phyloP scores from a whole-genome alignment of 2,888 invertebrate species.

The Rhingia rostrata region DNA sequence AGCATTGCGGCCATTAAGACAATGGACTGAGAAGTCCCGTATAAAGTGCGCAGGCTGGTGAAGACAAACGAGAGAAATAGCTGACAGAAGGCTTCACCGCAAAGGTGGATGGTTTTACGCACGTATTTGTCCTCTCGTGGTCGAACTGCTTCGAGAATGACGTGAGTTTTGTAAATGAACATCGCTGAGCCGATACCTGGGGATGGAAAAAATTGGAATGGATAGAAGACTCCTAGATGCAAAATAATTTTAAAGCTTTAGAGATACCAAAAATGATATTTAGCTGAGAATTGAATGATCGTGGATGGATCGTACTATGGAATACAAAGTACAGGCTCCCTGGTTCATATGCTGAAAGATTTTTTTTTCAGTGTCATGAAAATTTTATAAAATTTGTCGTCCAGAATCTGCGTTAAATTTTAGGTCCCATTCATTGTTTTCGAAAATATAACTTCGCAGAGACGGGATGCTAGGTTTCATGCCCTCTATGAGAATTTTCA shows the following conservation, averaged over 20 bases:
- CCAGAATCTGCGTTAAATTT: too few relatives aligned
- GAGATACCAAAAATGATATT: too few relatives aligned
- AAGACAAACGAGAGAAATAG: slow-evolving; percentile 82
- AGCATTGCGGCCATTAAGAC: slow-evolving; percentile 81
- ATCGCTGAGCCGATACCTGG: slow-evolving; percentile 81
- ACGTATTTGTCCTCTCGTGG: slow-evolving; percentile 82
- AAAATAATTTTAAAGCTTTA: not conserved
- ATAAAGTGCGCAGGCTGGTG: slow-evolving; percentile 81
- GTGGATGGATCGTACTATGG: too few relatives aligned
- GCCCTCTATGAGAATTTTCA: too few relatives aligned
- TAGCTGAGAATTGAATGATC: too few relatives aligned
- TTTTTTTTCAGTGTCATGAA: too few relatives aligned
- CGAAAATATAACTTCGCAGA: too few relatives aligned
- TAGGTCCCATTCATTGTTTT: too few relatives aligned
- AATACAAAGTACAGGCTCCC: too few relatives aligned
- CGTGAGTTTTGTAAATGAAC: slow-evolving; percentile 81
- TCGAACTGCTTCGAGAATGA: slow-evolving; percentile 82
- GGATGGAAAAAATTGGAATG: not conserved
- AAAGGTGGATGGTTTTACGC: slow-evolving; percentile 81
- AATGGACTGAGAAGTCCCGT: slow-evolving; percentile 82
- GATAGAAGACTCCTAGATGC: not conserved
- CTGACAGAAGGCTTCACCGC: slow-evolving; percentile 82
- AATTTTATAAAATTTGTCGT: too few relatives aligned
- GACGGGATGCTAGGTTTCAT: too few relatives aligned
- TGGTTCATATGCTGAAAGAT: too few relatives aligned